phyloP scores from a whole-genome alignment of 2,113 vertebrate species.

The Pseudorectes ferrugineus region DNA sequence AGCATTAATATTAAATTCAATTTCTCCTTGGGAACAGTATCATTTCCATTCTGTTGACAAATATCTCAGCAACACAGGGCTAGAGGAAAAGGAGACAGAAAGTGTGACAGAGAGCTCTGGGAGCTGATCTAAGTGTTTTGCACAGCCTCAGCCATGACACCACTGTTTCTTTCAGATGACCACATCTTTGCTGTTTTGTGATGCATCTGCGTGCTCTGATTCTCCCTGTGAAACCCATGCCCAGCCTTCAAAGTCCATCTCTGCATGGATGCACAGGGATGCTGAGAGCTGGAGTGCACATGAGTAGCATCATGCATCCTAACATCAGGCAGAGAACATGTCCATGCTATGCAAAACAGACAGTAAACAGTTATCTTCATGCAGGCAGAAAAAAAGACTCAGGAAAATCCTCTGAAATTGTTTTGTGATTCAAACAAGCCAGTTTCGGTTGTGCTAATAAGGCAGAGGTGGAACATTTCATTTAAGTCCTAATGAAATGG shows the following conservation, averaged over 20 bases:
- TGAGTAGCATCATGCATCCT: neutral
- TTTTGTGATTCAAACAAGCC: neutral
- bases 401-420: neutral
- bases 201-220: neutral
- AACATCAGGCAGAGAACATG: neutral
- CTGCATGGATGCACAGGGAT: neutral
- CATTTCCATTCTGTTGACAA: constrained; percentile 54
- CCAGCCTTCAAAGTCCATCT: neutral
- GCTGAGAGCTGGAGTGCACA: neutral
- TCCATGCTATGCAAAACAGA: neutral
- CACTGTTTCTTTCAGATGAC: neutral
- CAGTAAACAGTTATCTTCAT: neutral
- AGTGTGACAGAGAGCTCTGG: neutral
- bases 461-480: neutral
- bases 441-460: constrained; percentile 1
- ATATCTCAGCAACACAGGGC: constrained; percentile 53
- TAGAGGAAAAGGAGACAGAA: neutral
- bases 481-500: neutral
- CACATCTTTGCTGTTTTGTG: neutral
- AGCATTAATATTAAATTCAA: neutral
- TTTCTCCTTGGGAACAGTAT: neutral
- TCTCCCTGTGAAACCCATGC: neutral
- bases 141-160: neutral
- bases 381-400: neutral
- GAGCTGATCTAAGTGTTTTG: neutral